phyloP scores from a whole-genome alignment of 2,888 invertebrate genomes.

The Crematogaster levior region DNA sequence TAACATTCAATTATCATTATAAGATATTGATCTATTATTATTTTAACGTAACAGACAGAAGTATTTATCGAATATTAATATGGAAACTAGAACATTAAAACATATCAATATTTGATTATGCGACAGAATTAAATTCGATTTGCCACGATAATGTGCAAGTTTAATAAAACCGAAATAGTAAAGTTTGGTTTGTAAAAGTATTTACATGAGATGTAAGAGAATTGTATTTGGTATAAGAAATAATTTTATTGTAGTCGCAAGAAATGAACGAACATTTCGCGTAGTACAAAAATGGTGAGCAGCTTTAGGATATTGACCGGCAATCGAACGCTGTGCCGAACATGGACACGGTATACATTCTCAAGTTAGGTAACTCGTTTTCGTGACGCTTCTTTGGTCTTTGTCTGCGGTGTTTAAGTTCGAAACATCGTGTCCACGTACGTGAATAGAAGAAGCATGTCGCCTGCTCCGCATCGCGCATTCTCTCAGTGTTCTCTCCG shows the following conservation, averaged over 20 bases:
- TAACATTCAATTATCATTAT: not conserved
- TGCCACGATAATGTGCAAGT: not conserved
- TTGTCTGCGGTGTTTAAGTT: conserved; percentile 29
- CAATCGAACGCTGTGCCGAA: not conserved
- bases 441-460: conserved; percentile 58
- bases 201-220: not conserved
- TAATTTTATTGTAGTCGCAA: not conserved
- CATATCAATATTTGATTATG: conserved; percentile 21
- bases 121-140: conserved; percentile 4
- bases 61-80: conserved; percentile 16
- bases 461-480: conserved; percentile 64
- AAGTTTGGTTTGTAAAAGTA: not conserved
- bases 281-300: not conserved
- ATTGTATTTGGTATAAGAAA: not conserved
- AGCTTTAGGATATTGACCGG: not conserved
- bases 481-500: conserved; percentile 78
- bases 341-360: conserved; percentile 36
- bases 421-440: conserved; percentile 57
- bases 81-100: conserved; percentile 23
- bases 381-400: conserved; percentile 53
- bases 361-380: conserved; percentile 32
- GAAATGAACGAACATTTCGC: not conserved
- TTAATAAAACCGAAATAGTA: not conserved
- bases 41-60: not conserved
- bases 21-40: not conserved